These are phyloP conservation scores for Mastomys natalensis DNA, from an alignment of 2,113 vertebrate genomes.

Conservation along the genomic window DNA sequence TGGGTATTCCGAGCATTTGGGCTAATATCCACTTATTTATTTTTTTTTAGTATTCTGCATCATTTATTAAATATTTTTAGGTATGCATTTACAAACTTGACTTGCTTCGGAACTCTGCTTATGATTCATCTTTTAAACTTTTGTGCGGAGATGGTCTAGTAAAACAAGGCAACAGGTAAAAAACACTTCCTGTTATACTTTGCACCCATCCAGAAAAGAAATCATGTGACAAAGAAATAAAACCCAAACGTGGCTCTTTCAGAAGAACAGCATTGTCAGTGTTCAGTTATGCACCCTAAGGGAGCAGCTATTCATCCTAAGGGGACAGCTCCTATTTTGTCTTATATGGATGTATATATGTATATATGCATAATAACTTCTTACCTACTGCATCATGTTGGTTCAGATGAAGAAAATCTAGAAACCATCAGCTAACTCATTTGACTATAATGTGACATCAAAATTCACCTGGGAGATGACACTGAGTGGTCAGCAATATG, in stretches of 20 bases:
- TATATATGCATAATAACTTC: conserved; percentile 61
- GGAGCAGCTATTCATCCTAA: too few species aligned
- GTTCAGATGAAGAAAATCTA: conserved; percentile 64
- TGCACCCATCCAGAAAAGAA: conserved; percentile 80
- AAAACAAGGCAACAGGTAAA: conserved; percentile 89
- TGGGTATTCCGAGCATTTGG: too few species aligned
- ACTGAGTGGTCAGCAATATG: conserved; percentile 42
- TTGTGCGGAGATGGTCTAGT: conserved; percentile 85
- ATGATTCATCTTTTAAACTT: conserved; percentile 72
- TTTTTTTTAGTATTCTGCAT: conserved; percentile 85
- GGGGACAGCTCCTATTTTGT: conserved; percentile 13
- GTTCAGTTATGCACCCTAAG: conserved; percentile 79
- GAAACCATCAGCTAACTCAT: conserved; percentile 36
- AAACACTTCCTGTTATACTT: conserved; percentile 83
- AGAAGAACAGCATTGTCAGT: conserved; percentile 81
- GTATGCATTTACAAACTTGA: conserved; percentile 90
- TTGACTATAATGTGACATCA: not conserved
- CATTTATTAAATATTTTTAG: conserved; percentile 89
- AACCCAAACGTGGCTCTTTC: conserved; percentile 82
- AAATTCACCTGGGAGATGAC: conserved; percentile 61
- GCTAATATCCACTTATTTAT: too few species aligned
- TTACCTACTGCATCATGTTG: conserved; percentile 69
- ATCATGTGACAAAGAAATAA: conserved; percentile 78
- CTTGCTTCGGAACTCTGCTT: conserved; percentile 79
- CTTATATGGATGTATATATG: conserved; percentile 63